Evolutionary conservation across 2,888 invertebrate species (phyloP).

Genomic region (Xylota segnis): DNA sequence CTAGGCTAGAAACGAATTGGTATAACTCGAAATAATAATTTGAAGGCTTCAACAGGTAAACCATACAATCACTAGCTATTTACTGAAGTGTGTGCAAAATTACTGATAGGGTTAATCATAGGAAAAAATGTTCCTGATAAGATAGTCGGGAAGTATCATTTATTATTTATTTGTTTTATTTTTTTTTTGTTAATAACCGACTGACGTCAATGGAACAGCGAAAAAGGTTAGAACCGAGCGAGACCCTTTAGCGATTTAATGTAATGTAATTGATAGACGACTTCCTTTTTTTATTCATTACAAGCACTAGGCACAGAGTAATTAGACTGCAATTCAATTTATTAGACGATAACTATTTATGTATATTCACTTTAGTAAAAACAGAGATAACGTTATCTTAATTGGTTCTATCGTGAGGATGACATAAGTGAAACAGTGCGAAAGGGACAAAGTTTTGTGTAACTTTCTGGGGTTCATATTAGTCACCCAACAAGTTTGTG

Average conservation of each 20-base stretch:
- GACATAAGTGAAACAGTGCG: slow-evolving; percentile 4
- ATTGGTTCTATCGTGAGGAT: not conserved
- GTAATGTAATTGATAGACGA: slow-evolving; percentile 3
- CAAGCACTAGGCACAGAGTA: not conserved
- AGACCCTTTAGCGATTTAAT: slow-evolving; percentile 4
- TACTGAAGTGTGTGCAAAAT: slow-evolving; percentile 70
- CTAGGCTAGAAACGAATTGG: slow-evolving; percentile 38
- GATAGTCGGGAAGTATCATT: slow-evolving; percentile 24
- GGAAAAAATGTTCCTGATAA: slow-evolving; percentile 39
- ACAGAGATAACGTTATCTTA: slow-evolving; percentile 10
- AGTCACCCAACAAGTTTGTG: no score
- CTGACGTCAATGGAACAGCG: slow-evolving; percentile 6
- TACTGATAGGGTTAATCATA: slow-evolving; percentile 30
- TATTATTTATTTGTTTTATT: no score
- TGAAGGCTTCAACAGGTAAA: slow-evolving; percentile 20
- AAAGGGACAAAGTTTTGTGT: not conserved
- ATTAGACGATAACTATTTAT: no score
- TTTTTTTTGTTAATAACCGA: not conserved
- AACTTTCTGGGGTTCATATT: no score
- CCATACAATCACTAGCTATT: slow-evolving; percentile 33
- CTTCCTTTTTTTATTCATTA: not conserved
- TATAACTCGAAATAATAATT: slow-evolving; percentile 24
- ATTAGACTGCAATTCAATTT: not conserved
- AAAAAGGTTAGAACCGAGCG: not conserved
- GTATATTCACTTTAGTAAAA: not conserved